phyloP scores from a whole-genome alignment of 1,140 invertebrate species.

The Rhagoletis pomonella region DNA sequence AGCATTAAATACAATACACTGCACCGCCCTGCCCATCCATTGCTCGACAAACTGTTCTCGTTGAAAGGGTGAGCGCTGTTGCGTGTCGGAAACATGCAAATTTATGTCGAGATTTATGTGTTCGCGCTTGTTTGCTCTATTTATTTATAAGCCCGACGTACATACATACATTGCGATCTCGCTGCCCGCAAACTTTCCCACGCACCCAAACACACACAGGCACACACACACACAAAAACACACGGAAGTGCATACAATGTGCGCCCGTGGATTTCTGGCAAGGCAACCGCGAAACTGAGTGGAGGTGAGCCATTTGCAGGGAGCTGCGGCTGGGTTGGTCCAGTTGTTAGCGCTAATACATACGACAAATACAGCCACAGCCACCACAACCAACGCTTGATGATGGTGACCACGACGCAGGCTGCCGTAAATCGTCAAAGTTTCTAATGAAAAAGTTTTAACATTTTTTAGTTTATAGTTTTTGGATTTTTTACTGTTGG shows the following conservation, averaged over 20 bases:
- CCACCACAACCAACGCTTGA: background rate
- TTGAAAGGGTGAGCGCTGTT: conserved; percentile 14
- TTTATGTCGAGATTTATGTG: conserved; percentile 41
- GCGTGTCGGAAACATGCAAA: conserved; percentile 50
- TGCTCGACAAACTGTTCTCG: background rate
- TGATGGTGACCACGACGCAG: background rate
- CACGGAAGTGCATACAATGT: no score
- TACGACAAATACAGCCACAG: background rate
- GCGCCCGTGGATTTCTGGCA: no score
- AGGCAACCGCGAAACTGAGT: no score
- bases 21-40: background rate
- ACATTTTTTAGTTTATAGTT: conserved; percentile 9
- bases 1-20: conserved; percentile 6
- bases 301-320: background rate
- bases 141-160: background rate
- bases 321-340: background rate
- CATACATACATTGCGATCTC: background rate
- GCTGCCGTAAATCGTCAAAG: conserved; percentile 10
- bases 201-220: background rate
- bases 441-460: conserved; percentile 48
- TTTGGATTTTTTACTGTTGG: background rate
- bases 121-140: conserved; percentile 26
- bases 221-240: background rate
- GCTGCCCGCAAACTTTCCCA: background rate
- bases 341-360: background rate